These are phyloP conservation scores for Microplitis deprimator DNA, from an alignment of 2,888 invertebrate genomes.

Conservation along the genomic window DNA sequence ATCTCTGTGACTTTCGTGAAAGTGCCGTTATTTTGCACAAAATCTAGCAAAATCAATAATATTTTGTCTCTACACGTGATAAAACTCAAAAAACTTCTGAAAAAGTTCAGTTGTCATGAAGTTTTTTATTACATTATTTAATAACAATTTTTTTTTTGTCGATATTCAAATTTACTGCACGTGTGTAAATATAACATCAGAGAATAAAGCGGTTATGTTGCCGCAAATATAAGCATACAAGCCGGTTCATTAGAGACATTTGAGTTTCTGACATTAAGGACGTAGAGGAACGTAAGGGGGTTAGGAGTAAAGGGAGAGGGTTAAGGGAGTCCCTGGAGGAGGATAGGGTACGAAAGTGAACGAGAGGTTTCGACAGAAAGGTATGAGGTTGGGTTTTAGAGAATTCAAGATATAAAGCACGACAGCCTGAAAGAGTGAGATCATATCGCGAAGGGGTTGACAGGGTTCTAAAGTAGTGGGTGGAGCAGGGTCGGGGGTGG, in stretches of 20 bases:
- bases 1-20: no score
- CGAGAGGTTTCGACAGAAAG: constrained; percentile 21
- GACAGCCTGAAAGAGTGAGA: constrained; percentile 1
- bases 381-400: not conserved
- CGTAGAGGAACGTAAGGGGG: constrained; percentile 46
- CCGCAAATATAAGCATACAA: constrained; percentile 70
- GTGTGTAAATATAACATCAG: constrained; percentile 40
- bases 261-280: constrained; percentile 63
- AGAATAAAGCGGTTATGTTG: constrained; percentile 65
- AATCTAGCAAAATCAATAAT: no score
- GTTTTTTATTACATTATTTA: no score
- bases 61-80: no score
- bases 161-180: constrained; percentile 54
- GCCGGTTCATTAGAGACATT: constrained; percentile 72
- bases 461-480: constrained; percentile 5
- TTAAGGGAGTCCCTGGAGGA: not conserved
- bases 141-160: no score
- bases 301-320: not conserved
- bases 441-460: constrained; percentile 21
- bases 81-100: no score
- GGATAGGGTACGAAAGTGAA: not conserved
- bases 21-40: no score
- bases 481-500: constrained; percentile 45
- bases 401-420: constrained; percentile 1
- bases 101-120: no score